Base-by-base conservation (phyloP, 2,113 vertebrate species). In the Gallinago jamesoni region DNA sequence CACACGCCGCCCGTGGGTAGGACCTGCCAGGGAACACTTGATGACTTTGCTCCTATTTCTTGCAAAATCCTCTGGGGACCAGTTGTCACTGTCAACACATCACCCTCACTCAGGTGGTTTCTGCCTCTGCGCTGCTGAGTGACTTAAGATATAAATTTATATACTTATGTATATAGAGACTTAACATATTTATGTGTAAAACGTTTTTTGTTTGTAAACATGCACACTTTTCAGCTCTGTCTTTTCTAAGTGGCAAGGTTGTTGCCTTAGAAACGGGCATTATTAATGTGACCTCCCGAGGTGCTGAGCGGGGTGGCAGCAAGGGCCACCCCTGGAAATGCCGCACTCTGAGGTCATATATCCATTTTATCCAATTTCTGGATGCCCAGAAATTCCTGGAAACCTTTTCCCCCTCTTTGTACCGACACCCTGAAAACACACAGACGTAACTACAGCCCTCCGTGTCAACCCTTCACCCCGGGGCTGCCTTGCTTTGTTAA, bases 261-360 rank as follows among this genome's bases (percentile, higher is more conserved):
- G 96, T 92, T 91, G 89, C 91, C 96, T 96, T 96, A 97, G 96
- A 87, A 96, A 96, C 94, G 0, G 86, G 56, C 23, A 0, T 57
- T 68, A 87, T 82, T 89, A 76, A 81, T 22, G 43, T 0, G 0
- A 39, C 48, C 73, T 91, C 86, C 60, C 0, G 0, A 92, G 92
- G 76, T 75, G 85, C 63, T 60, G 4, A 78, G 76, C 88, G 39
- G 24, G 52, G 53, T 27, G 85, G 59, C 56, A 86, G 82, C 85
- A 66, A 77, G 86, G 84, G 77, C 84, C 48, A 52, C 53, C 81
- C 57, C 53, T 82, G 66, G 31, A 84, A 97, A 89, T 14, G 62
- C 35, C 35, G 8, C 35, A 37, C 35, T 37, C 35, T 37, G 35
- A 37, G 35, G 35, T 37, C 35, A 37, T 37, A 7, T 37, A 37